phyloP scores from a whole-genome alignment of 2,113 vertebrate genomes.

The Oncorhynchus kisutch region DNA sequence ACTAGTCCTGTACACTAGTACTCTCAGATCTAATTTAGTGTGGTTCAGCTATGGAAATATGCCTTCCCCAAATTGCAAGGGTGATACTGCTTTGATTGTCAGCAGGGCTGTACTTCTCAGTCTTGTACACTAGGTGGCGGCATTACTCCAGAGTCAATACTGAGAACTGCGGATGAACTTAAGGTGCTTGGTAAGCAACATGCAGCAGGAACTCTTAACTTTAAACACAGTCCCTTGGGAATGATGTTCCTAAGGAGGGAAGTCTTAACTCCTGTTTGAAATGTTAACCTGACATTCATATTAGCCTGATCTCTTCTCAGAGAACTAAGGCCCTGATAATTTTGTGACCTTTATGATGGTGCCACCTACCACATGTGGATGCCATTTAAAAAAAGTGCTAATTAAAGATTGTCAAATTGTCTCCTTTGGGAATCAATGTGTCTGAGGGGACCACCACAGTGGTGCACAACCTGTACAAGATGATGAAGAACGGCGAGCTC shows the following conservation, averaged over 20 bases:
- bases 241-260: not conserved
- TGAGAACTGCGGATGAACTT: slow-evolving; percentile 7
- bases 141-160: not conserved
- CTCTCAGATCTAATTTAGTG: too few species aligned
- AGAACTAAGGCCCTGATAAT: too few species aligned
- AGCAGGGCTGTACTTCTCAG: not conserved
- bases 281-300: not conserved
- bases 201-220: too few species aligned
- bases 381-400: too few species aligned
- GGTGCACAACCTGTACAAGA: slow-evolving; percentile 97
- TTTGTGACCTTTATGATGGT: not conserved
- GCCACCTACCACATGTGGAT: not conserved
- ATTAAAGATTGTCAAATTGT: too few species aligned
- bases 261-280: not conserved
- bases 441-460: slow-evolving; percentile 98
- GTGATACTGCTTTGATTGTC: too few species aligned
- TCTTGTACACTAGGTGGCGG: slow-evolving; percentile 27
- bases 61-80: too few species aligned
- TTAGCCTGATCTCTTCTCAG: too few species aligned
- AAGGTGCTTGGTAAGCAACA: not conserved
- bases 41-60: too few species aligned
- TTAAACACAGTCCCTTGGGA: not conserved
- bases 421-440: slow-evolving; percentile 83
- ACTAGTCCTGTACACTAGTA: too few species aligned
- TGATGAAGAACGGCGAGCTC: slow-evolving; percentile 86